Conservation (phyloP, 2,888 invertebrate species). For the Cotesia congregata region DNA sequence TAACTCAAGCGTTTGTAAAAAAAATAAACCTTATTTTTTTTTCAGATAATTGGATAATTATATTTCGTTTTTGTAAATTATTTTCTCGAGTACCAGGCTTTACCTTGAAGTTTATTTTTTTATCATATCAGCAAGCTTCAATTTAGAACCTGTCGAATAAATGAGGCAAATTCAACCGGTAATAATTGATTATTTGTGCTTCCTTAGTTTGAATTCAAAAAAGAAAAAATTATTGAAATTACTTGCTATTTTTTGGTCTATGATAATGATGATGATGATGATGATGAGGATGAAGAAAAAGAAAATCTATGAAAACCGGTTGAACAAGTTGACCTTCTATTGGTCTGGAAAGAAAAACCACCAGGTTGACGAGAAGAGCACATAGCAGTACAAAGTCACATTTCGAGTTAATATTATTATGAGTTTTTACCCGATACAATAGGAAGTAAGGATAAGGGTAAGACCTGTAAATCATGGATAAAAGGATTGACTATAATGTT, state of each 20-base stretch:
- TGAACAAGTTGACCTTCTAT: constrained; percentile 33
- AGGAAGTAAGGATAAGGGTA: not conserved
- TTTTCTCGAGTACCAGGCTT: not conserved
- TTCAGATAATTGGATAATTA: not conserved
- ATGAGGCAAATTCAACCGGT: not conserved
- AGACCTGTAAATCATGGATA: not conserved
- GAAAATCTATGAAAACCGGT: constrained; percentile 36
- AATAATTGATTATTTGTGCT: constrained; percentile 8
- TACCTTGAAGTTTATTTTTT: not conserved
- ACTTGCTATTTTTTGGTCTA: not conserved
- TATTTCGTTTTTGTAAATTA: not conserved
- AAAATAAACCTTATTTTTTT: not conserved
- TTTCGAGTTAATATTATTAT: not conserved
- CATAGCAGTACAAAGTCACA: not conserved
- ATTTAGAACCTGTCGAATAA: not conserved
- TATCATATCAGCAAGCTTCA: constrained; percentile 5
- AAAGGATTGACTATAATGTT: not conserved
- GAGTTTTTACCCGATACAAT: not conserved
- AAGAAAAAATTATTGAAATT: constrained; percentile 4
- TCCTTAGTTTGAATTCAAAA: constrained; percentile 11
- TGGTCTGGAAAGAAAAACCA: constrained; percentile 29
- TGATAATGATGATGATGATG: constrained; percentile 8
- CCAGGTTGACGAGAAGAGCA: not conserved
- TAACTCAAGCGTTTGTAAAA: not conserved
- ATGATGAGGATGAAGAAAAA: constrained; percentile 11